phyloP scores from a whole-genome alignment of 2,888 invertebrate genomes.

The Therioaphis trifolii region DNA sequence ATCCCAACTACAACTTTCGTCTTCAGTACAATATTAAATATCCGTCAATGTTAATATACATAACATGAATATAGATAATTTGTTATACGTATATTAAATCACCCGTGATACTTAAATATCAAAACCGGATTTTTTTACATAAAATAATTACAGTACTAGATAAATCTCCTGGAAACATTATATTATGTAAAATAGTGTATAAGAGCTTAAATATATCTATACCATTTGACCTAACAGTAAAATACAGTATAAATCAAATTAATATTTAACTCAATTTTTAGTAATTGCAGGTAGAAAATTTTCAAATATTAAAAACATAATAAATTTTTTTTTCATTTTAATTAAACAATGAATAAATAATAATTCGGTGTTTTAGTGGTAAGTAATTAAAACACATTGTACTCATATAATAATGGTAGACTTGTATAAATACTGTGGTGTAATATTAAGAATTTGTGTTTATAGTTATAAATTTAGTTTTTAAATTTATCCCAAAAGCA shows the following conservation, averaged over 20 bases:
- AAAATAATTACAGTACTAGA: background rate
- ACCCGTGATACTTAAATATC: background rate
- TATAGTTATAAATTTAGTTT: background rate
- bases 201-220: background rate
- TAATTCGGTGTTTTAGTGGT: slow-evolving; percentile 52
- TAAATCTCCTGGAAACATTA: background rate
- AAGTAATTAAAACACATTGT: slow-evolving; percentile 40
- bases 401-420: background rate
- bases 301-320: background rate
- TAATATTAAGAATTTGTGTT: background rate
- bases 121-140: background rate
- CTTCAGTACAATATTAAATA: slow-evolving; percentile 25
- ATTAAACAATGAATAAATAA: slow-evolving; percentile 40
- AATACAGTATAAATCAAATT: slow-evolving; percentile 3
- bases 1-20: slow-evolving; percentile 7
- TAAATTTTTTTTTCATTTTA: background rate
- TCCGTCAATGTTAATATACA: background rate
- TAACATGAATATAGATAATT: background rate
- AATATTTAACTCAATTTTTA: background rate
- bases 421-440: background rate
- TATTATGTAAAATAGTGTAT: background rate
- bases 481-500: background rate
- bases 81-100: background rate
- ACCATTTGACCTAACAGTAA: background rate
- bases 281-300: slow-evolving; percentile 6